Percentiles rank a stretch among this genome's conserved stretches.
phyloP scores from a whole-genome alignment of 2,113 vertebrate species.

The Neotragus pygmaeus region DNA sequence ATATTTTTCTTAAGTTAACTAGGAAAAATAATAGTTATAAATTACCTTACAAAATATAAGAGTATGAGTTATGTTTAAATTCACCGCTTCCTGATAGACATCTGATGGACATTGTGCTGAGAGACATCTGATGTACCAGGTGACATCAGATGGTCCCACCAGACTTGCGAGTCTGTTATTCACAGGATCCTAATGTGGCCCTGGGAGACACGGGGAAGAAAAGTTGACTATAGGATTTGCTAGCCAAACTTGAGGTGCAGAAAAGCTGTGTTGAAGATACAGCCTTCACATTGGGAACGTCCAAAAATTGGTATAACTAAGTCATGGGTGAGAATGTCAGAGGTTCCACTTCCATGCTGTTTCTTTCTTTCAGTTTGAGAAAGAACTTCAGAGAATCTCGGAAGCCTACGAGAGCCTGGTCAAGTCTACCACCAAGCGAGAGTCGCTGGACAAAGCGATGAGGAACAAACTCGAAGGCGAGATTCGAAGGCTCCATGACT shows the following conservation, averaged over 20 bases:
- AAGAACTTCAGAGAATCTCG: conserved; percentile 87
- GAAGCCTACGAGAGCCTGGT: conserved; percentile 89
- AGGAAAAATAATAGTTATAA: background rate
- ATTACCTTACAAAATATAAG: background rate
- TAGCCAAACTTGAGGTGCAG: background rate
- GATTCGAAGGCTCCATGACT: conserved; percentile 89
- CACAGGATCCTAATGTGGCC: background rate
- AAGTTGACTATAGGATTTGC: background rate
- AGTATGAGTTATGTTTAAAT: background rate
- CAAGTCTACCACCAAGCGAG: conserved; percentile 88
- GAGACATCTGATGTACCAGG: background rate
- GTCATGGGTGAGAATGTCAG: background rate
- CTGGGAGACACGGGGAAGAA: background rate
- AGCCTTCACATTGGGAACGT: background rate
- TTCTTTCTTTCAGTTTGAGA: conserved; percentile 84
- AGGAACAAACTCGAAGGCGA: conserved; percentile 89
- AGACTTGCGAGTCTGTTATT: background rate
- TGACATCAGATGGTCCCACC: background rate
- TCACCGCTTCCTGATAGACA: background rate
- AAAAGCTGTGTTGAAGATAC: background rate
- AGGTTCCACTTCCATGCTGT: background rate
- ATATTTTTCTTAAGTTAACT: background rate
- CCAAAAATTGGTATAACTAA: background rate
- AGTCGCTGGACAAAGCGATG: conserved; percentile 89
- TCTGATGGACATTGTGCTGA: background rate